Percentiles rank a stretch among this genome's conserved stretches.
Evolutionary conservation across 2,113 vertebrate genomes (phyloP).

Genomic region (Alaudala cheleensis): DNA sequence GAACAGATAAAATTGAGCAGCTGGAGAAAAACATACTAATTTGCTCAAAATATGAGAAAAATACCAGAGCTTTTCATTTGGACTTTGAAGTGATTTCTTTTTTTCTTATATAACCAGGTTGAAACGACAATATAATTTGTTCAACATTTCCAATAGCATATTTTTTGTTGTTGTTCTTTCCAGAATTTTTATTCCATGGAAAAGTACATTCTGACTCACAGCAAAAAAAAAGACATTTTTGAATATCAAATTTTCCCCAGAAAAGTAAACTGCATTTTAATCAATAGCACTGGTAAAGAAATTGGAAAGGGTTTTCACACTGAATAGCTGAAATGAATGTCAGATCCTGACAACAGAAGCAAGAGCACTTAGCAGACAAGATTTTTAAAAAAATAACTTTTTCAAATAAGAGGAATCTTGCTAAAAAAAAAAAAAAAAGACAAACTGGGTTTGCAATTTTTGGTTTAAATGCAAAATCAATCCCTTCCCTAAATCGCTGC

Average conservation of each 20-base stretch:
- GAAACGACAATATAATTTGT: constrained; percentile 58
- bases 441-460: not conserved
- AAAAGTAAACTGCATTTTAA: constrained; percentile 46
- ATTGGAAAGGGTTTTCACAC: not conserved
- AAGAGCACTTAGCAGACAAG: not conserved
- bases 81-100: constrained; percentile 24
- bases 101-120: constrained; percentile 36
- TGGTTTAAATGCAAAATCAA: not conserved
- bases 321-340: not conserved
- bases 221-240: constrained; percentile 17
- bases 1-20: constrained; percentile 24
- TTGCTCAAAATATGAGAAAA: constrained; percentile 36
- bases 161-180: not conserved
- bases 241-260: constrained; percentile 46
- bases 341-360: not conserved
- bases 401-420: not conserved
- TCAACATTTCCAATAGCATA: constrained; percentile 18
- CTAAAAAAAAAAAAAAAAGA: not conserved
- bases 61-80: constrained; percentile 1
- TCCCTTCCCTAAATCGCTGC: not conserved
- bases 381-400: not conserved
- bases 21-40: constrained; percentile 20
- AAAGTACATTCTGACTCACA: constrained; percentile 64
- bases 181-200: constrained; percentile 59
- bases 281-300: constrained; percentile 27